Evolutionary conservation across 1,140 invertebrate genomes (phyloP).

Genomic region (Sitodiplosis mosellana): DNA sequence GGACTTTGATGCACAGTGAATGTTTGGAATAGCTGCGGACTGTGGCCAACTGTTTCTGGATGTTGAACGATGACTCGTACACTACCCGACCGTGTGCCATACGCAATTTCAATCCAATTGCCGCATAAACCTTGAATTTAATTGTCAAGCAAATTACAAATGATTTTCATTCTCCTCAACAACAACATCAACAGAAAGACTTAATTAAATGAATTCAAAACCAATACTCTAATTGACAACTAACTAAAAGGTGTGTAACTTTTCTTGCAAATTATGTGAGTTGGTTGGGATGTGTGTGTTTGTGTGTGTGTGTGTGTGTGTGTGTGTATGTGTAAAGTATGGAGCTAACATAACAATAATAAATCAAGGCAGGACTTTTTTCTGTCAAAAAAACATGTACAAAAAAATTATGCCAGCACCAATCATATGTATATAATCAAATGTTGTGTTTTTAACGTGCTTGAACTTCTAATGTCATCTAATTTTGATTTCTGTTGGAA

Average conservation of each 20-base stretch:
- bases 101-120: conserved; percentile 99
- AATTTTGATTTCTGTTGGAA: too few relatives aligned
- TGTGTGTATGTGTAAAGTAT: too few relatives aligned
- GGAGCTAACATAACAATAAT: too few relatives aligned
- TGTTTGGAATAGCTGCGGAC: conserved; percentile 92
- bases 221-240: not conserved
- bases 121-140: conserved; percentile 80
- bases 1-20: conserved; percentile 94
- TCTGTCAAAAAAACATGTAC: not conserved
- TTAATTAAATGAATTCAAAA: not conserved
- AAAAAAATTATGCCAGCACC: not conserved
- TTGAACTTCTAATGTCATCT: too few relatives aligned
- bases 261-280: too few relatives aligned
- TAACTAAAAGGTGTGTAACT: too few relatives aligned
- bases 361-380: too few relatives aligned
- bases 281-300: not conserved
- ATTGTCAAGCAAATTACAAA: conserved; percentile 10
- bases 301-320: too few relatives aligned
- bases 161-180: not conserved
- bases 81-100: conserved; percentile 87
- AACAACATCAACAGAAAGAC: not conserved
- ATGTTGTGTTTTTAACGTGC: too few relatives aligned
- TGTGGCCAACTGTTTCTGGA: conserved; percentile 94
- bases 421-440: not conserved
- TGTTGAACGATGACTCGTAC: conserved; percentile 96